Conservation (phyloP, 2,888 invertebrate genomes). For the Coleophora deauratella region DNA sequence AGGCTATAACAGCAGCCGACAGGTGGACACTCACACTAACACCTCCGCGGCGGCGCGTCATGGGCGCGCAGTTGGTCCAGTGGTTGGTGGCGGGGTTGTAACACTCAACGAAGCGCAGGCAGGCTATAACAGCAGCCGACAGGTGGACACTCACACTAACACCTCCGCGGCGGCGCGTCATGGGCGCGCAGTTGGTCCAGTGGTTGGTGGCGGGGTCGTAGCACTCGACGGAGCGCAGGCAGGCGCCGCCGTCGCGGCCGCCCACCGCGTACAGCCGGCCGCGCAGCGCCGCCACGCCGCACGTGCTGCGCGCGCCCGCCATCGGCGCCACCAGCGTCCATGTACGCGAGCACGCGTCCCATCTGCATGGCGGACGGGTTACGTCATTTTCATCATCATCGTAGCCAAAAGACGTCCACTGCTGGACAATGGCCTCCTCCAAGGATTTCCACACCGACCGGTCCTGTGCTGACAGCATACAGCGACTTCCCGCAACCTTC, state of each 20-base stretch:
- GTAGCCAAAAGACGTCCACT: no score
- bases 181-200: constrained; percentile 89
- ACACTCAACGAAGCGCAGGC: constrained; percentile 92
- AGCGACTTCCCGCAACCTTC: no score
- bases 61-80: constrained; percentile 88
- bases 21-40: no score
- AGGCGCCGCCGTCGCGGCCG: constrained; percentile 93
- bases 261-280: constrained; percentile 92
- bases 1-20: no score
- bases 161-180: constrained; percentile 90
- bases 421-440: no score
- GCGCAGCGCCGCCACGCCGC: constrained; percentile 91
- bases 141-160: constrained; percentile 86
- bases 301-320: constrained; percentile 91
- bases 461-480: no score
- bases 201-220: constrained; percentile 82
- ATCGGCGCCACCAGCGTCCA: constrained; percentile 95
- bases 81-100: constrained; percentile 82
- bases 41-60: no score
- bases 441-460: no score
- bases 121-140: constrained; percentile 91
- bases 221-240: constrained; percentile 92
- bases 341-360: constrained; percentile 90
- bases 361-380: constrained; percentile 69
- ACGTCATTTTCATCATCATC: no score